Evolutionary conservation across 35 echinoderm and acorn worm genomes (phyloP).

Genomic region (Nesometra sesokonis): DNA sequence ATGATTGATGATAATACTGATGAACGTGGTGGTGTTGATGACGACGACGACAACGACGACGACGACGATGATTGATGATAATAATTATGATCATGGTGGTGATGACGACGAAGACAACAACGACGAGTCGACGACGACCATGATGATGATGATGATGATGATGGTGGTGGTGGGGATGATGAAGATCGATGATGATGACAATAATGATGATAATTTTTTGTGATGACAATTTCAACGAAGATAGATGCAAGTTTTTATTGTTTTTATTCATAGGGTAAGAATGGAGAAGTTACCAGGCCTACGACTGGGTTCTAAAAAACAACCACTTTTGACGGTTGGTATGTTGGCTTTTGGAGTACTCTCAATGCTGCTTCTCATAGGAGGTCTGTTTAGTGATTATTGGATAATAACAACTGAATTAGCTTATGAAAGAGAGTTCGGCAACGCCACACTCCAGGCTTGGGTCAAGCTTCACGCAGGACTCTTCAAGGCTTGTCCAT

Average conservation of each 20-base stretch:
- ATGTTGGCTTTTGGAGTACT: not conserved
- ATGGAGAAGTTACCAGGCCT: not conserved
- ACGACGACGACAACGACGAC: too few relatives aligned
- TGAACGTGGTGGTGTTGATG: too few relatives aligned
- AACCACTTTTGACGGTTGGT: not conserved
- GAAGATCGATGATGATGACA: too few relatives aligned
- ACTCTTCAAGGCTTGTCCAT: not conserved
- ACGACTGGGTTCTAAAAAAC: not conserved
- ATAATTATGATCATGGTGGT: too few relatives aligned
- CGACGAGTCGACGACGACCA: too few relatives aligned
- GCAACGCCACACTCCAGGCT: not conserved
- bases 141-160: too few relatives aligned
- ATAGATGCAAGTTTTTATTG: not conserved
- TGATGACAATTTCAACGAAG: not conserved
- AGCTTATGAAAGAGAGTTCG: not conserved
- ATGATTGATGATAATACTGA: too few relatives aligned
- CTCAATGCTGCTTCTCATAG: not conserved
- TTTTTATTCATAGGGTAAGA: not conserved
- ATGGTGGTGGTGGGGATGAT: too few relatives aligned
- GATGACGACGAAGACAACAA: too few relatives aligned
- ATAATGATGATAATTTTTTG: not conserved
- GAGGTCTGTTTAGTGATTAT: not conserved
- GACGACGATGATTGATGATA: too few relatives aligned
- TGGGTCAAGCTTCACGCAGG: not conserved
- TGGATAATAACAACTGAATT: not conserved